Evolutionary conservation across 2,888 invertebrate species (phyloP), one percentile per base, ranked within the genome.

Genomic region (Drosophila colorata): DNA sequence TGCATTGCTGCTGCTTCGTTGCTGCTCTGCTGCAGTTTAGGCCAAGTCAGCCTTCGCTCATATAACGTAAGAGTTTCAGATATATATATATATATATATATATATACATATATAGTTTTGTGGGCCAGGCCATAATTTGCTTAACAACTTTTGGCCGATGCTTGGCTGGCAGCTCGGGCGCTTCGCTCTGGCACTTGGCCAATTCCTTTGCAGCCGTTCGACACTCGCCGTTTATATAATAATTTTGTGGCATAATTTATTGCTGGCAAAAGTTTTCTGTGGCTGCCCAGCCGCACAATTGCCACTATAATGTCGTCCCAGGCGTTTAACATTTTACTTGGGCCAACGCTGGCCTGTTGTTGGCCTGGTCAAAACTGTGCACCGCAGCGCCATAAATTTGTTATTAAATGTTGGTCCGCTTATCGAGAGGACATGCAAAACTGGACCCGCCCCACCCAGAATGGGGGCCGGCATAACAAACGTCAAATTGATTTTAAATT

Each of bases 401-500:
- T 57, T 79, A 77, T 76, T 76, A 74, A 77, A 76, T 77, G 67
- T 68, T 66, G 49, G 48, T 38, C 55, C 48, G 69, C 84, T 83
- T 83, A 83, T 83, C 83, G 81, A 74, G 71, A 40, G 58, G 61
- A 70, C 84, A 83, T 70, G 67, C 56, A 49, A 69, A 75, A 68
- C 76, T 74, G 78, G 61, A 69, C n/a, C 61, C 67, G 47, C 38
- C 56, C 55, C 59, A 63, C 46, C n/a, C 47, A n/a, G n/a, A n/a
- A 31, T 57, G 37, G 43, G 44, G 43, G 11, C 31, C 52, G 56
- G 57, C 67, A 65, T 46, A 63, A 66, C 55, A 68, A 70, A 71
- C 79, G 70, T 87, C 80, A 87, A 85, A 87, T 87, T 87, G 85
- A 85, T 87, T 85, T 85, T 80, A 82, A 85, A 87, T 87, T 85